These are phyloP conservation scores for Meta bourneti DNA, from an alignment of 2,888 invertebrate genomes.

Conservation along the genomic window DNA sequence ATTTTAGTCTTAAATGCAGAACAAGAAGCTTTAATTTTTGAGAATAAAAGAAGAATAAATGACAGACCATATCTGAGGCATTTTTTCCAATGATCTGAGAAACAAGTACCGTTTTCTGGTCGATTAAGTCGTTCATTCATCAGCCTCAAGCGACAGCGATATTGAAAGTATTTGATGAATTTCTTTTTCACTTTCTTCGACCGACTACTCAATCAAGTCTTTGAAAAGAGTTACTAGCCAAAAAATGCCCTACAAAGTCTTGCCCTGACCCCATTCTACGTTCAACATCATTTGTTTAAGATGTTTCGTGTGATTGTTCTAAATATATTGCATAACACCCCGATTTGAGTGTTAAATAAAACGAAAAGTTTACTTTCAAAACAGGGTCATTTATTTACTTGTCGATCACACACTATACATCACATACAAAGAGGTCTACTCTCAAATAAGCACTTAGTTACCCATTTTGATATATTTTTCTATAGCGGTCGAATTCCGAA, in stretches of 20 bases:
- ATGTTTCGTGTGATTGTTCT: background rate
- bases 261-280: constrained; percentile 17
- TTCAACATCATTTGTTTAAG: constrained; percentile 10
- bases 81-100: constrained; percentile 35
- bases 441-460: no score
- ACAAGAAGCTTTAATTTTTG: background rate
- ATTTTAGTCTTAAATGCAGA: background rate
- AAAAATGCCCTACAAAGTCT: constrained; percentile 18
- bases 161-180: constrained; percentile 52
- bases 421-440: no score
- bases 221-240: constrained; percentile 17
- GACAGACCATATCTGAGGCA: constrained; percentile 34
- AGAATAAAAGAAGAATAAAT: constrained; percentile 21
- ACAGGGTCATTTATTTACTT: no score
- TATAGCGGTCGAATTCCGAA: no score
- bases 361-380: no score
- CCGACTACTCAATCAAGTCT: constrained; percentile 4
- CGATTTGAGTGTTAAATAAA: no score
- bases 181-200: constrained; percentile 17
- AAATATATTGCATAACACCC: background rate
- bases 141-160: constrained; percentile 60
- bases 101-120: constrained; percentile 52
- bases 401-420: no score
- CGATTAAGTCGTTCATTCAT: constrained; percentile 61
- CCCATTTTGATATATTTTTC: no score